A percentile compares a stretch with the other conserved stretches of the same genome.
These are phyloP conservation scores for Mycalesis mineus DNA, from an alignment of 2,888 invertebrate species.

Conservation along the genomic window DNA sequence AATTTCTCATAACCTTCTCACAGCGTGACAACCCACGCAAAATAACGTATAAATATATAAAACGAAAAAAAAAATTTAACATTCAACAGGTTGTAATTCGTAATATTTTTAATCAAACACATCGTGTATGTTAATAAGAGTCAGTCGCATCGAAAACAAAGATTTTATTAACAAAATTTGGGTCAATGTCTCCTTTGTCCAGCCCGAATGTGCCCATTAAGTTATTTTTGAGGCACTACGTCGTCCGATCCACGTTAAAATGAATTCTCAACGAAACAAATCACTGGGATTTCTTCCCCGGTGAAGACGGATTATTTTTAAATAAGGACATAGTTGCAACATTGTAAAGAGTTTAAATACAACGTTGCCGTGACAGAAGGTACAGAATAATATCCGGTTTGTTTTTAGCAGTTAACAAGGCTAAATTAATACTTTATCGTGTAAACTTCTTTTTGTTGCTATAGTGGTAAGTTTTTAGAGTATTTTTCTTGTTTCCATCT, in stretches of 20 bases:
- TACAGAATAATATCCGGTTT: neutral
- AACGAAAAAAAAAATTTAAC: too few species aligned
- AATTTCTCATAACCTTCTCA: too few species aligned
- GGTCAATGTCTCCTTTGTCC: constrained; percentile 29
- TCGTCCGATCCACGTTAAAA: constrained; percentile 18
- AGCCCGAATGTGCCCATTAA: constrained; percentile 20
- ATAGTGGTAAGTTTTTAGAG: too few species aligned
- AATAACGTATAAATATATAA: too few species aligned
- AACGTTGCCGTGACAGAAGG: neutral
- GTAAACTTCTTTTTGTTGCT: too few species aligned
- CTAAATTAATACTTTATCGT: too few species aligned
- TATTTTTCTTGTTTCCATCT: too few species aligned
- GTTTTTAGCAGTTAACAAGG: neutral
- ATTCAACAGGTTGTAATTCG: too few species aligned
- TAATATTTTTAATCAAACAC: neutral
- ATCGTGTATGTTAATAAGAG: constrained; percentile 1
- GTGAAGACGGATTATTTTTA: neutral
- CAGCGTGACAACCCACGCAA: too few species aligned
- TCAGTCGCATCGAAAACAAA: constrained; percentile 17
- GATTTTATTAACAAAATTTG: constrained; percentile 10
- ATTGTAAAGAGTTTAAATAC: constrained; percentile 10
- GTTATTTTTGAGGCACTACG: constrained; percentile 24
- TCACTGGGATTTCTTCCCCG: constrained; percentile 16
- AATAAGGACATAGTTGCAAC: constrained; percentile 16
- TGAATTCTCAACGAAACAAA: constrained; percentile 16